Conservation (phyloP, 35 echinoderm and acorn worm species). For the Holothuria glaberrima region DNA sequence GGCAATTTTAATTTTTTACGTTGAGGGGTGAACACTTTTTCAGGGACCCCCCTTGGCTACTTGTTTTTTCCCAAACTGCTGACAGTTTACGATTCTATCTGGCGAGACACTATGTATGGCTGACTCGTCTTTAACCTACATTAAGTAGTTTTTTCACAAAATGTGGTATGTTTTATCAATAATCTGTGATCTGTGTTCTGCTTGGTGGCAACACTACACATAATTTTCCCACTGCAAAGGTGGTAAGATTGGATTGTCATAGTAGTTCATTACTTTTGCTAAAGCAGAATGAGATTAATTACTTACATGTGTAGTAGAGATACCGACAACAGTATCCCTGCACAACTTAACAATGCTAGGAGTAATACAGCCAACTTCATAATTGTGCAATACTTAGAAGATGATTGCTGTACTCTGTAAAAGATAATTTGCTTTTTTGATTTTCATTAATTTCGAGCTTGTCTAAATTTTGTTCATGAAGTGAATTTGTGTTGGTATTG, state of each 20-base stretch:
- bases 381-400: not conserved
- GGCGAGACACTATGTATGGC: slow-evolving; percentile 64
- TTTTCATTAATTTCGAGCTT: slow-evolving; percentile 15
- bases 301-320: not conserved
- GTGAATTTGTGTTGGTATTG: too few relatives aligned
- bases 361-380: slow-evolving; percentile 51
- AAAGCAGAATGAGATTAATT: not conserved
- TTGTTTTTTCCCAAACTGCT: slow-evolving; percentile 60
- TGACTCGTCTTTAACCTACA: slow-evolving; percentile 21
- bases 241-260: slow-evolving; percentile 52
- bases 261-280: slow-evolving; percentile 57
- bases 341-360: slow-evolving; percentile 62
- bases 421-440: slow-evolving; percentile 17
- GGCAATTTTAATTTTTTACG: too few relatives aligned
- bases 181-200: slow-evolving; percentile 66
- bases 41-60: too few relatives aligned
- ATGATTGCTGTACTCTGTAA: slow-evolving; percentile 13
- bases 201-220: slow-evolving; percentile 47
- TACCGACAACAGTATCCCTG: slow-evolving; percentile 42
- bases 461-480: not conserved
- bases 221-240: slow-evolving; percentile 66
- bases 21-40: too few relatives aligned
- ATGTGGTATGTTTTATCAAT: slow-evolving; percentile 6
- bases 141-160: slow-evolving; percentile 24
- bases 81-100: slow-evolving; percentile 54